Conservation (phyloP, 2,113 vertebrate species). For the Limanda limanda region DNA sequence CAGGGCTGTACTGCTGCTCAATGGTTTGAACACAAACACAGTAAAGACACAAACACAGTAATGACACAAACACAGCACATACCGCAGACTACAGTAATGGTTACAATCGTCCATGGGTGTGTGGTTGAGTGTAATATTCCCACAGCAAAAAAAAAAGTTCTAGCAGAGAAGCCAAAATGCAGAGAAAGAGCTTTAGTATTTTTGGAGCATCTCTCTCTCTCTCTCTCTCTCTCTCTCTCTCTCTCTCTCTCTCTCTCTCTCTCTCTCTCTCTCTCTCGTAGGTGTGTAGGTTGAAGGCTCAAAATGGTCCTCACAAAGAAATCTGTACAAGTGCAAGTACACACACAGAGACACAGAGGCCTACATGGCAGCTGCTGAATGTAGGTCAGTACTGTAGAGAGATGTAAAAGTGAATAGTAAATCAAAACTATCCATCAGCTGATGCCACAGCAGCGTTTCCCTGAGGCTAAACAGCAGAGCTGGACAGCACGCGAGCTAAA, state of each 20-base stretch:
- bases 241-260: conserved; percentile 20
- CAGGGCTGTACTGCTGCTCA: neutral
- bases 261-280: neutral
- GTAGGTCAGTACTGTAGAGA: conserved; percentile 77
- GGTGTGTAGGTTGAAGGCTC: no score
- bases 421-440: conserved; percentile 76
- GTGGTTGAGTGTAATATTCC: neutral
- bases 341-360: neutral
- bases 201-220: conserved; percentile 27
- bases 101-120: neutral
- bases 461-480: conserved; percentile 50
- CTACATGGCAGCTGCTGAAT: conserved; percentile 54
- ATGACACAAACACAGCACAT: neutral
- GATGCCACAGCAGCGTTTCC: conserved; percentile 36
- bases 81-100: neutral
- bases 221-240: conserved; percentile 20
- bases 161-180: neutral
- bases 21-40: neutral
- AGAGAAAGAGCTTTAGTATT: neutral
- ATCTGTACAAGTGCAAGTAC: neutral
- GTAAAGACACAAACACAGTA: neutral
- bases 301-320: no score
- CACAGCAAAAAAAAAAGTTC: neutral
- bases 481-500: conserved; percentile 27
- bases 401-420: conserved; percentile 76